Percentiles rank a stretch among this genome's conserved stretches.
phyloP scores from a whole-genome alignment of 2,797 vertebrate species.

The Pterois miles region DNA sequence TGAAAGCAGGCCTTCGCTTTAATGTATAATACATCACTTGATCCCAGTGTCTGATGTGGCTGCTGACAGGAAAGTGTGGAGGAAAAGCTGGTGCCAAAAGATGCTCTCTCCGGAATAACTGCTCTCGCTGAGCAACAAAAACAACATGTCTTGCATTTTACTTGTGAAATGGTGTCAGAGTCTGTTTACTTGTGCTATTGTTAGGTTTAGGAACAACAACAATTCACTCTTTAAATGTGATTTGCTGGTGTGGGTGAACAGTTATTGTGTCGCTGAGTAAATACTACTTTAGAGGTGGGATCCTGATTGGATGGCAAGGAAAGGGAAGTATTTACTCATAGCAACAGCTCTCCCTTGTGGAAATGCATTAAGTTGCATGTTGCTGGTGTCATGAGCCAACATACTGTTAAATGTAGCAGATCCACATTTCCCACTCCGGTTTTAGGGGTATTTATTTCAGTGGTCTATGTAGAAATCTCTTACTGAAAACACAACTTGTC shows the following conservation, averaged over 20 bases:
- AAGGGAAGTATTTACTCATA: background rate
- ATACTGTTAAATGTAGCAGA: background rate
- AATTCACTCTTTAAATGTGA: background rate
- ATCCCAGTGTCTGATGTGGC: slow-evolving; percentile 69
- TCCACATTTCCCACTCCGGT: background rate
- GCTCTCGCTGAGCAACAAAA: slow-evolving; percentile 53
- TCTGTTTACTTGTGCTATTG: slow-evolving; percentile 35
- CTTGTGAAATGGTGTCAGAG: slow-evolving; percentile 49
- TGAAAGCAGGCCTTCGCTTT: slow-evolving; percentile 78
- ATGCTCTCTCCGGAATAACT: slow-evolving; percentile 58
- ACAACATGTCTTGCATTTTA: slow-evolving; percentile 51
- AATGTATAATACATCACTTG: slow-evolving; percentile 84
- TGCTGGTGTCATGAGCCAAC: background rate
- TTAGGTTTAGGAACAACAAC: background rate
- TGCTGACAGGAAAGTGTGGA: slow-evolving; percentile 74
- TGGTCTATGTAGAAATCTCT: background rate
- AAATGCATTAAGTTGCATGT: background rate
- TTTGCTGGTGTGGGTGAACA: slow-evolving; percentile 2
- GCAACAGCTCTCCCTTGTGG: slow-evolving; percentile 46
- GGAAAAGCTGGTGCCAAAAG: slow-evolving; percentile 58
- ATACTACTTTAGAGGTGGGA: background rate
- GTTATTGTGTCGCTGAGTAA: slow-evolving; percentile 11
- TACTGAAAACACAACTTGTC: background rate
- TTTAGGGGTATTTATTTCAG: background rate
- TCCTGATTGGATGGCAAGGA: slow-evolving; percentile 14